phyloP scores from a whole-genome alignment of 2,797 vertebrate species.

The Coreius guichenoti region DNA sequence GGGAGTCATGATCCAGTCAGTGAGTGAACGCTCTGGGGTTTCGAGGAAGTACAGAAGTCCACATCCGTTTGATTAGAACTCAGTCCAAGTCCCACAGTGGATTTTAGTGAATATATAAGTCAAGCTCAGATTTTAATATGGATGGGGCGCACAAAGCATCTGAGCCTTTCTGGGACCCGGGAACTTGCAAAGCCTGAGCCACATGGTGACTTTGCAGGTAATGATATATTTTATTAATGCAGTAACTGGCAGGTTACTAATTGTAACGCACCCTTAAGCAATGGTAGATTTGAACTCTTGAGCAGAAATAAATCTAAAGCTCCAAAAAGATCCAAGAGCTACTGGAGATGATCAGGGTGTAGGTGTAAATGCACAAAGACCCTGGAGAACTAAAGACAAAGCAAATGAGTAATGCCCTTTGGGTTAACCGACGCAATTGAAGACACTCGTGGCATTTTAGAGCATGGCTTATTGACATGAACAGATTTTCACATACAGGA shows the following conservation, averaged over 20 bases:
- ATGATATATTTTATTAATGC: slow-evolving; percentile 17
- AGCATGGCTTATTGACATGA: slow-evolving; percentile 8
- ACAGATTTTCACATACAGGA: neutral
- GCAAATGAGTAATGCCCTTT: neutral
- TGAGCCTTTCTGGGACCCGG: neutral
- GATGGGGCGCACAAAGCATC: slow-evolving; percentile 2
- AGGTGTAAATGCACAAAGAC: slow-evolving; percentile 2
- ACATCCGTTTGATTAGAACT: slow-evolving; percentile 36
- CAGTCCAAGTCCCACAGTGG: neutral
- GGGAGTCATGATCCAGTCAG: slow-evolving; percentile 44
- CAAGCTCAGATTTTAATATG: slow-evolving; percentile 40
- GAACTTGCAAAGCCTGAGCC: neutral
- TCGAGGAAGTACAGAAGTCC: slow-evolving; percentile 19
- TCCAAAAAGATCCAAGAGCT: neutral
- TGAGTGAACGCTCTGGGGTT: slow-evolving; percentile 41
- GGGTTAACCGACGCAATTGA: neutral
- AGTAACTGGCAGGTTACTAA: slow-evolving; percentile 10
- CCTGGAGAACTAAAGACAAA: neutral
- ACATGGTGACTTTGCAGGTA: slow-evolving; percentile 3
- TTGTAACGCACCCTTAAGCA: neutral
- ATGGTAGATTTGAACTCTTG: neutral
- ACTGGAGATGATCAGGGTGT: neutral
- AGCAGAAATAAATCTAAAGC: neutral
- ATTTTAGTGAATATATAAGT: slow-evolving; percentile 39
- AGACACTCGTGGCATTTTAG: neutral